Percentiles rank a stretch among this genome's conserved stretches.
Conservation (phyloP, 2,797 vertebrate genomes). For the Mus spretus region DNA sequence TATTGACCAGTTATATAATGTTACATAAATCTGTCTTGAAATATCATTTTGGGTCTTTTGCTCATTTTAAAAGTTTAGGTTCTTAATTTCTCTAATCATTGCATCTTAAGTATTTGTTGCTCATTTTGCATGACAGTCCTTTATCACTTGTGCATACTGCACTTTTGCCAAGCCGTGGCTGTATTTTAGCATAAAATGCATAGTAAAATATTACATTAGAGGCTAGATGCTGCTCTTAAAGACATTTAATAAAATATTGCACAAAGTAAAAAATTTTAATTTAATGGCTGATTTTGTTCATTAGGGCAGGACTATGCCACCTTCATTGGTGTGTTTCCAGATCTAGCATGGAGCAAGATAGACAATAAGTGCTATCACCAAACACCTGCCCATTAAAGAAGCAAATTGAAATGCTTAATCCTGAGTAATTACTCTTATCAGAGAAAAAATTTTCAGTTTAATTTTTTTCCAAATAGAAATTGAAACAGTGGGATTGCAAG, state of each 20-base stretch:
- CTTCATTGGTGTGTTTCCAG: background rate
- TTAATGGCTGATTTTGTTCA: background rate
- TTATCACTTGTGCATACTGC: background rate
- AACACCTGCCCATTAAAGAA: background rate
- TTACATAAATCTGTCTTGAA: background rate
- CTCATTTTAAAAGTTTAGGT: background rate
- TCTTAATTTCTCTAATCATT: background rate
- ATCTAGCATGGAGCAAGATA: background rate
- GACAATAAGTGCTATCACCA: background rate
- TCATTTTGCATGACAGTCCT: background rate
- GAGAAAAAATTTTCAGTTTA: background rate
- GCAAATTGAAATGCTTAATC: background rate
- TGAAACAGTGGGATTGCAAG: too few relatives aligned
- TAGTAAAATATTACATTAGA: background rate
- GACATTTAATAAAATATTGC: background rate
- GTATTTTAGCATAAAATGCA: background rate
- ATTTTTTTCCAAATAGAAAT: constrained; percentile 19
- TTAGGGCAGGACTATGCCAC: background rate
- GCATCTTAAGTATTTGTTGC: background rate
- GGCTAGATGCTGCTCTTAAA: background rate
- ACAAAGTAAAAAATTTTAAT: background rate
- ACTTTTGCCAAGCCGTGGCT: background rate
- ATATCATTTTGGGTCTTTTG: background rate
- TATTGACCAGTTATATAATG: background rate
- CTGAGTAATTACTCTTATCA: background rate